Percentiles rank a stretch among this genome's conserved stretches.
Evolutionary conservation across 2,888 invertebrate species (phyloP).

Genomic region (Epicampocera succincta): DNA sequence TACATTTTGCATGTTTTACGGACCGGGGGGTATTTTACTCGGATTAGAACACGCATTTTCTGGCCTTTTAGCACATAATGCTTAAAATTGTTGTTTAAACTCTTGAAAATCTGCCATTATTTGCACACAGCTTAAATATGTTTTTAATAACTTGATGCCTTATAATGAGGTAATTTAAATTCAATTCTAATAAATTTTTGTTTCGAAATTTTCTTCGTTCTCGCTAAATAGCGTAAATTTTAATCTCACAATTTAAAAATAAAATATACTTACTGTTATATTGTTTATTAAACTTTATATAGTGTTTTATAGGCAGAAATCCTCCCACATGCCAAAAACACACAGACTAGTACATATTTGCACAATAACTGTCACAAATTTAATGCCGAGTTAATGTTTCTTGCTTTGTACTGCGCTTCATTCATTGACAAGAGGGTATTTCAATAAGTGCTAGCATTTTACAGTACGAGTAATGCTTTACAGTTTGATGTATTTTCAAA

Average conservation of each 20-base stretch:
- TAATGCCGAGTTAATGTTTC: slow-evolving; percentile 69
- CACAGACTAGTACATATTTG: slow-evolving; percentile 15
- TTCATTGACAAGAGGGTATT: slow-evolving; percentile 30
- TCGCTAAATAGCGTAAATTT: slow-evolving; percentile 60
- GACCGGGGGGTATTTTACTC: not conserved
- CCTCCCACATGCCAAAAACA: slow-evolving; percentile 67
- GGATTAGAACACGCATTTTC: slow-evolving; percentile 8
- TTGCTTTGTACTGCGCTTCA: slow-evolving; percentile 25
- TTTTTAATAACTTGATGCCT: slow-evolving; percentile 67
- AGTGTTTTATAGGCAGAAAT: slow-evolving; percentile 45
- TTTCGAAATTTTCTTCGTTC: slow-evolving; percentile 21
- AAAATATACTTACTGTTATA: no score
- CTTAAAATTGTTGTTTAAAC: slow-evolving; percentile 73
- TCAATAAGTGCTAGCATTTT: not conserved
- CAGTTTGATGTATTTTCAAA: no score
- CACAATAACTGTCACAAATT: slow-evolving; percentile 72
- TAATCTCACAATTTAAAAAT: slow-evolving; percentile 61
- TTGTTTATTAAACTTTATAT: slow-evolving; percentile 64
- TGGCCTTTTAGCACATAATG: slow-evolving; percentile 16
- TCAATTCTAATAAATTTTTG: slow-evolving; percentile 75
- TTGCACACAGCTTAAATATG: slow-evolving; percentile 74
- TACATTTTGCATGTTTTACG: not conserved
- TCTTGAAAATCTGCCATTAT: slow-evolving; percentile 77
- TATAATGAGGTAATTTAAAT: slow-evolving; percentile 80
- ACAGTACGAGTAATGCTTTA: no score